These are phyloP conservation scores for Morinoia aosen DNA, from an alignment of 2,888 invertebrate genomes.

Conservation along the genomic window DNA sequence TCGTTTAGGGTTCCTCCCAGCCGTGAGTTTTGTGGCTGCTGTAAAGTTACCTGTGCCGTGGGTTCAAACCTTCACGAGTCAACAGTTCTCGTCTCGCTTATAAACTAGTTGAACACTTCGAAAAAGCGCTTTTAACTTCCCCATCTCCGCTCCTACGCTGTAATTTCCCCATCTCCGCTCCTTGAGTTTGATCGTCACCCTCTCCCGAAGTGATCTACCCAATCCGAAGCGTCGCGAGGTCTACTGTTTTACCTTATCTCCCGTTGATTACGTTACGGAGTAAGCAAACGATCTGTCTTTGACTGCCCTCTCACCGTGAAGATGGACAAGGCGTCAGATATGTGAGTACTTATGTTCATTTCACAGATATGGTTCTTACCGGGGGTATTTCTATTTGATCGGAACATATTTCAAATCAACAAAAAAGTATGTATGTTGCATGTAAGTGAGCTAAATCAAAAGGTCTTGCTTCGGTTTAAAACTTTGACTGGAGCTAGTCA, in stretches of 20 bases:
- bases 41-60: not conserved
- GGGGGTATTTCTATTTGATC: not conserved
- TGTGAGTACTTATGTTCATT: not conserved
- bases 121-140: not conserved
- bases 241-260: not conserved
- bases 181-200: not conserved
- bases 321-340: constrained; percentile 37
- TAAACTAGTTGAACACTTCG: not conserved
- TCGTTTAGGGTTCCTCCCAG: not conserved
- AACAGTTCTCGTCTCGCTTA: not conserved
- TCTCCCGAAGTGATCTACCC: not conserved
- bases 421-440: too few relatives aligned
- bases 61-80: not conserved
- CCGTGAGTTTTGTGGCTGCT: not conserved
- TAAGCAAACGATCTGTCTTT: not conserved
- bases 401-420: not conserved
- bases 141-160: not conserved
- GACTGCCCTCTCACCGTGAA: not conserved
- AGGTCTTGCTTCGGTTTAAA: too few relatives aligned
- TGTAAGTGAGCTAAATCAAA: too few relatives aligned
- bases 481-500: too few relatives aligned
- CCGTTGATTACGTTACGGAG: not conserved
- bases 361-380: not conserved
- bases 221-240: not conserved
- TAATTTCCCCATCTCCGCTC: not conserved